Percentiles rank a stretch among this genome's conserved stretches.
Conservation (phyloP, 2,113 vertebrate species). For the Pterocles burchelli region DNA sequence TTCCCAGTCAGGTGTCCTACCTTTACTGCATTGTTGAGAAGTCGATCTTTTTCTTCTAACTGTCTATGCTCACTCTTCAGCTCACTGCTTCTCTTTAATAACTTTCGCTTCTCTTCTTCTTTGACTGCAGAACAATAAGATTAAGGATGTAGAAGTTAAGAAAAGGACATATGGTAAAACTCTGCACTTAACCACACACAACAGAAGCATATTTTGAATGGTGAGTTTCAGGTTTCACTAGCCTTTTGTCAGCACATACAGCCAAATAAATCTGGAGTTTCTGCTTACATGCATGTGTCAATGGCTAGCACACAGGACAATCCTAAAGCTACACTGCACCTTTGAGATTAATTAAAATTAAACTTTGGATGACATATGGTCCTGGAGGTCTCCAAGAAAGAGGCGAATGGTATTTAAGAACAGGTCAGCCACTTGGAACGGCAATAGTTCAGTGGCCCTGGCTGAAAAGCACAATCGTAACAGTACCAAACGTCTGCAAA, state of each 20-base stretch:
- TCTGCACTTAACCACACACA: not conserved
- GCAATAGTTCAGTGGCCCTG: not conserved
- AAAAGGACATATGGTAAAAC: not conserved
- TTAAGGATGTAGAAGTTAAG: not conserved
- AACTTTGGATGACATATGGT: not conserved
- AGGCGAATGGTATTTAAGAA: not conserved
- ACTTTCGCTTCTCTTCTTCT: conserved; percentile 92
- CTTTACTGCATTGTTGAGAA: conserved; percentile 84
- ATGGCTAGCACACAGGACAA: not conserved
- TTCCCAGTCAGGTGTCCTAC: conserved; percentile 65
- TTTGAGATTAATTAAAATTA: not conserved
- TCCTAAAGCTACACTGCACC: not conserved
- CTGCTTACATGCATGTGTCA: not conserved
- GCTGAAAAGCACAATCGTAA: not conserved
- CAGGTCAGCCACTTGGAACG: not conserved
- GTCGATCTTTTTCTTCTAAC: conserved; percentile 87
- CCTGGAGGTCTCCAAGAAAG: not conserved
- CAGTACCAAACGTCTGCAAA: not conserved
- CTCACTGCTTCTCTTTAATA: conserved; percentile 86
- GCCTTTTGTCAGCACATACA: not conserved
- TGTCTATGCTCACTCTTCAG: conserved; percentile 87
- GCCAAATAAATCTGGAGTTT: not conserved
- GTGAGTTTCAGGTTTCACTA: not conserved
- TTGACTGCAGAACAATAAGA: conserved; percentile 78
- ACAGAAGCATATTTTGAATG: not conserved